Conservation (phyloP, 2,888 invertebrate species). For the Eurois occulta region DNA sequence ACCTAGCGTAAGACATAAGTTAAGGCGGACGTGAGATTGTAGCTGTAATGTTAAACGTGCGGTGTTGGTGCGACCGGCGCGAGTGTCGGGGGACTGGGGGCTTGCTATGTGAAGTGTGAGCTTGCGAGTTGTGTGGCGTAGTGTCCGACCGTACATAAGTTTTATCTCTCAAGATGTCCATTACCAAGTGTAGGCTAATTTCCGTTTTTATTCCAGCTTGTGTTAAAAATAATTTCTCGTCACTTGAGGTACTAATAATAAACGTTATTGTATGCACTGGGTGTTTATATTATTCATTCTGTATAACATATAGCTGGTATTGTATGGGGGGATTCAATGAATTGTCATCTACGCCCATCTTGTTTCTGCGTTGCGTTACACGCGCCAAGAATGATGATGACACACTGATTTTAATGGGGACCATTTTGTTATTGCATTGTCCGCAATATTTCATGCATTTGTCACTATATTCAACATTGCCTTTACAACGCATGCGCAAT, state of each 20-base stretch:
- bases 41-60: constrained; percentile 28
- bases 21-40: constrained; percentile 56
- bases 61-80: constrained; percentile 40
- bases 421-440: constrained; percentile 60
- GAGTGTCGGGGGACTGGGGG: constrained; percentile 18
- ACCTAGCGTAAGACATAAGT: constrained; percentile 52
- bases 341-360: constrained; percentile 14
- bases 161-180: constrained; percentile 77
- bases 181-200: constrained; percentile 81
- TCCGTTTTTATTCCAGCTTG: constrained; percentile 83
- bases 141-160: constrained; percentile 55
- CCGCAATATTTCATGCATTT: constrained; percentile 60
- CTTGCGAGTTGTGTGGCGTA: constrained; percentile 64
- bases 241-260: constrained; percentile 86
- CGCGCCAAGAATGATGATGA: constrained; percentile 26
- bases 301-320: constrained; percentile 58
- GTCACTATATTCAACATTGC: constrained; percentile 32
- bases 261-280: constrained; percentile 84
- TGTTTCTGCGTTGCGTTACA: constrained; percentile 12
- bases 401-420: constrained; percentile 57
- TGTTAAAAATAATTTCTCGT: constrained; percentile 79
- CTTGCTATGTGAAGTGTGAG: constrained; percentile 56
- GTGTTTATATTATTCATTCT: constrained; percentile 83
- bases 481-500: constrained; percentile 8
- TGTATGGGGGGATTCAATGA: constrained; percentile 44